Base-by-base conservation (phyloP, 2,888 invertebrate species). In the Danaus chrysippus region DNA sequence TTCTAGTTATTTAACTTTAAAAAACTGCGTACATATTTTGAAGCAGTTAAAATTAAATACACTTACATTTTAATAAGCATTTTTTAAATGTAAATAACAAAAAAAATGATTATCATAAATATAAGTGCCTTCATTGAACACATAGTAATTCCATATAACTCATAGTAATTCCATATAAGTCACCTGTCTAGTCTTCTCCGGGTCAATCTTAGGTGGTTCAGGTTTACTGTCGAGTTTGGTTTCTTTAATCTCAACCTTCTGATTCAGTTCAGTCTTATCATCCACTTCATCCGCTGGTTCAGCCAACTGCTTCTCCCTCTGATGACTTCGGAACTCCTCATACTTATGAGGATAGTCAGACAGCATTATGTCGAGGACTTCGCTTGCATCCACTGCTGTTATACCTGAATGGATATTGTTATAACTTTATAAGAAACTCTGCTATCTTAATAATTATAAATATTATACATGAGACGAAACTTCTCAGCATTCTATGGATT, bases 261-360 rank as follows among this genome's bases (percentile, higher is more conserved):
- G 73, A 49, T 68, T 70, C 3, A 69, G 67, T 42, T 77, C 76
- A 1, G 66, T 34, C 59, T 73, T 73, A 8, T 68, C 70, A 1
- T 62, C 46, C 12, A 62, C 58, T 5, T 69, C 71, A 5, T 66
- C 70, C 0, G 65, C 66, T 0, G 76, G 68, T 43, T 71, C 81
- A 1, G 77, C 72, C 13, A 82, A 73, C 59, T 86, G 95, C 73
- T 93, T 78, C 64, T 80, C 93, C 3, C 80, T 91, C 80, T 94
- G 93, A 73, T 94, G 93, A 69, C 94, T 93, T 61, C 96, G 93
- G 81, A 95, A 96, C 77, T 98, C 98, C 82, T 97, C 96, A 80
- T 98, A 99, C 78, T 98, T 98, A 66, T 96, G 96, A 54, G 97
- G 97, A 85, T 98, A 99, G 87, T 99, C 99, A 42, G 95, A 94